These are phyloP conservation scores for Yponomeuta malinellus DNA, from an alignment of 2,888 invertebrate species.

Conservation along the genomic window DNA sequence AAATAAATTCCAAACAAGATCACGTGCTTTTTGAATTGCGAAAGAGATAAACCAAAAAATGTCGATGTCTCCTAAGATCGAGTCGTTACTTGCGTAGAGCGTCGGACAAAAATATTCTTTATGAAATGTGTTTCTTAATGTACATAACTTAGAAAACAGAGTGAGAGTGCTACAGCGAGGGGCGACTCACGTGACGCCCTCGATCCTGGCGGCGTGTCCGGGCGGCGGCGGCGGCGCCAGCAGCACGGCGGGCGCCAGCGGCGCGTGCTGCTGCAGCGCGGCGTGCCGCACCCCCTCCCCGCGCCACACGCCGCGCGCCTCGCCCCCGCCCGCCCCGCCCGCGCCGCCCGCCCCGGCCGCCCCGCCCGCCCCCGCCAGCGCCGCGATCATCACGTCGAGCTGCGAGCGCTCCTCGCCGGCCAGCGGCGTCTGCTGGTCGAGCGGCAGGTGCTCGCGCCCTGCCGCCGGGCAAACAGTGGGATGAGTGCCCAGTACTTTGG, in stretches of 20 bases:
- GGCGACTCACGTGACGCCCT: constrained; percentile 30
- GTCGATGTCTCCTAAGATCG: too few relatives aligned
- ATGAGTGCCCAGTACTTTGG: too few relatives aligned
- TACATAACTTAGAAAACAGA: too few relatives aligned
- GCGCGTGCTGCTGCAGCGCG: neutral
- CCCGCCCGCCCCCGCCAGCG: constrained; percentile 46
- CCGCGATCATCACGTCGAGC: constrained; percentile 83
- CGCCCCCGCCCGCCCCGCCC: constrained; percentile 18
- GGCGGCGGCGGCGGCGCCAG: constrained; percentile 40
- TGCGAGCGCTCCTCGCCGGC: constrained; percentile 67
- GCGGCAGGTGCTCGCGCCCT: constrained; percentile 79
- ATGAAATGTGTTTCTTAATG: too few relatives aligned
- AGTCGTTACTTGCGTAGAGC: too few relatives aligned
- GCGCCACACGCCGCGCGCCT: constrained; percentile 43
- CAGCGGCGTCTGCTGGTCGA: constrained; percentile 48
- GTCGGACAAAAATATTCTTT: too few relatives aligned
- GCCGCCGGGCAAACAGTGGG: neutral
- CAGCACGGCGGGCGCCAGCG: constrained; percentile 23
- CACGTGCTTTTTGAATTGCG: too few relatives aligned
- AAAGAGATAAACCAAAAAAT: too few relatives aligned
- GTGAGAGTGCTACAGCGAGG: too few relatives aligned
- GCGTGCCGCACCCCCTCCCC: constrained; percentile 64
- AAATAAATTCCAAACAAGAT: too few relatives aligned
- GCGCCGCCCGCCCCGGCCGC: constrained; percentile 20
- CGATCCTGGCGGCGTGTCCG: constrained; percentile 25